Evolutionary conservation across 2,888 invertebrate genomes (phyloP).

Genomic region (Sinohyriopsis cumingii): DNA sequence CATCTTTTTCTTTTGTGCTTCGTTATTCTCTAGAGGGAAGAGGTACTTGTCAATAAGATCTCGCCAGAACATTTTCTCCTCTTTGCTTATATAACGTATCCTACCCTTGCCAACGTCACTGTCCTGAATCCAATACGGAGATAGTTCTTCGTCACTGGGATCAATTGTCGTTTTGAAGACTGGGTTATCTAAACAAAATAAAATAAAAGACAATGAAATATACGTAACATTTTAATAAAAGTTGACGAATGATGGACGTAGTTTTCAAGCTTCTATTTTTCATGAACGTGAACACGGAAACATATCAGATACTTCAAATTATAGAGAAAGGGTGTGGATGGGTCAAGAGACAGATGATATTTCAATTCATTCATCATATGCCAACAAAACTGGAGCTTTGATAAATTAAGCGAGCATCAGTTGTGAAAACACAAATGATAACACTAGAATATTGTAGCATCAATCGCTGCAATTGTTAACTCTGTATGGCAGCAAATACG

Average conservation of each 20-base stretch:
- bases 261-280: no score
- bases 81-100: slow-evolving; percentile 84
- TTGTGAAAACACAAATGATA: no score
- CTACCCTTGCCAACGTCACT: slow-evolving; percentile 90
- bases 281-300: no score
- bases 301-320: no score
- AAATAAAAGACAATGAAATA: not conserved
- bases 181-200: slow-evolving; percentile 35
- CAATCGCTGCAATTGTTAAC: no score
- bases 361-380: no score
- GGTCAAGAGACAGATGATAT: no score
- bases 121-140: slow-evolving; percentile 95
- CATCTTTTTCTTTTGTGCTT: slow-evolving; percentile 74
- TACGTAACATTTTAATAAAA: not conserved
- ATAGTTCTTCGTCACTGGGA: slow-evolving; percentile 79
- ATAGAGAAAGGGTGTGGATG: no score
- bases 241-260: not conserved
- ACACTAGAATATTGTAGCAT: no score
- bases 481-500: no score
- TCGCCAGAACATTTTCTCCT: slow-evolving; percentile 94
- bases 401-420: no score
- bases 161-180: slow-evolving; percentile 35
- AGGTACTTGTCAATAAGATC: slow-evolving; percentile 93
- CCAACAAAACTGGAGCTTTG: no score
- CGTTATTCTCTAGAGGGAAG: slow-evolving; percentile 93